Evolutionary conservation across 2,888 invertebrate genomes (phyloP).

Genomic region (Caenorhabditis drosophilae): DNA sequence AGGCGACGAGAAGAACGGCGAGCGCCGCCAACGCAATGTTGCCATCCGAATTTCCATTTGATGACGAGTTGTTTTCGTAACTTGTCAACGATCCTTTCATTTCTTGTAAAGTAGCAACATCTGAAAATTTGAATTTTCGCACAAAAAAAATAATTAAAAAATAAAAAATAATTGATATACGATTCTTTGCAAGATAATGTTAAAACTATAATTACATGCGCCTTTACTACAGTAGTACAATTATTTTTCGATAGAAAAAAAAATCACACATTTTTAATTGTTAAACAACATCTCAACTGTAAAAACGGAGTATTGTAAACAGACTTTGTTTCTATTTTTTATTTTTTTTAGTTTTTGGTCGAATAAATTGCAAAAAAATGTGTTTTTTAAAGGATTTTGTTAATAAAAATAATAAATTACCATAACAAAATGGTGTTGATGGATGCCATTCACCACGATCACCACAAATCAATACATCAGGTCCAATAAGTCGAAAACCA

Average conservation of each 20-base stretch:
- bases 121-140: slow-evolving; percentile 28
- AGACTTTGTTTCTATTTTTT: too few relatives aligned
- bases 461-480: slow-evolving; percentile 47
- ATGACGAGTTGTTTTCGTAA: slow-evolving; percentile 9
- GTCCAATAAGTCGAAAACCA: slow-evolving; percentile 58
- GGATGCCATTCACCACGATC: slow-evolving; percentile 57
- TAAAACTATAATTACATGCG: too few relatives aligned
- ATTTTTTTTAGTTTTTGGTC: too few relatives aligned
- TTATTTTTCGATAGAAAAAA: too few relatives aligned
- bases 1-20: slow-evolving; percentile 45
- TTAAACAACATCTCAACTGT: not conserved
- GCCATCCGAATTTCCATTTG: slow-evolving; percentile 24
- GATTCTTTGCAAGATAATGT: too few relatives aligned
- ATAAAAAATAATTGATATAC: too few relatives aligned
- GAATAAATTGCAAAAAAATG: too few relatives aligned
- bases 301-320: too few relatives aligned
- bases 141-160: too few relatives aligned
- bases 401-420: too few relatives aligned
- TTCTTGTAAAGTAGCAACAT: slow-evolving; percentile 53
- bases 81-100: slow-evolving; percentile 30
- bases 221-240: too few relatives aligned
- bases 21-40: slow-evolving; percentile 45
- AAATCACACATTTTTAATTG: not conserved
- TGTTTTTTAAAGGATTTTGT: too few relatives aligned
- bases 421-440: slow-evolving; percentile 59